Percentiles rank a stretch among this genome's conserved stretches.
phyloP scores from a whole-genome alignment of 2,888 invertebrate genomes.

The Dicyrtoma fusca region DNA sequence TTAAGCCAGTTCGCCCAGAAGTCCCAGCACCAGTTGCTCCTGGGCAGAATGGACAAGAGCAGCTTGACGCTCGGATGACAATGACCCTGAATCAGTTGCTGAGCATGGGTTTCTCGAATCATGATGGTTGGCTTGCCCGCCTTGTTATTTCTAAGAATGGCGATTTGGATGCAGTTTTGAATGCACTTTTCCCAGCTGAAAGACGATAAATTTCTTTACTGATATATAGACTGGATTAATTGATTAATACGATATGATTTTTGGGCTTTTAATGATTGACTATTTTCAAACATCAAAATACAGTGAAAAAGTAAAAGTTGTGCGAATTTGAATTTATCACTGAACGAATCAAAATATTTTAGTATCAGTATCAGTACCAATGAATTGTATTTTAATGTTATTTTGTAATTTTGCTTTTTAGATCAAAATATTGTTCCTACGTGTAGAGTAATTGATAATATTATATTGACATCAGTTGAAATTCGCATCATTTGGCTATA shows the following conservation, averaged over 20 bases:
- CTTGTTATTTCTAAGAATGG: slow-evolving; percentile 53
- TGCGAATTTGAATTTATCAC: not conserved
- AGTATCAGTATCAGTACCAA: too few species aligned
- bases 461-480: too few species aligned
- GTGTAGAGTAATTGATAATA: too few species aligned
- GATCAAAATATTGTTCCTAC: too few species aligned
- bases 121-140: slow-evolving; percentile 51
- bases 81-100: slow-evolving; percentile 51
- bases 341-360: too few species aligned
- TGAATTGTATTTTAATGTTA: too few species aligned
- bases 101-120: slow-evolving; percentile 55
- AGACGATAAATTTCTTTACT: not conserved
- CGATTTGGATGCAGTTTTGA: slow-evolving; percentile 51
- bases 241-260: too few species aligned
- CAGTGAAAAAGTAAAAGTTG: not conserved
- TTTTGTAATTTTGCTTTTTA: too few species aligned
- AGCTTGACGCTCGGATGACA: slow-evolving; percentile 21
- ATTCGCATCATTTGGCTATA: too few species aligned
- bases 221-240: not conserved
- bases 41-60: not conserved
- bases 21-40: slow-evolving; percentile 6
- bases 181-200: slow-evolving; percentile 48
- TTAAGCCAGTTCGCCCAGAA: not conserved
- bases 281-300: not conserved
- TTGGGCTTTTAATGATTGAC: too few species aligned